A percentile compares a stretch with the other conserved stretches of the same genome.
phyloP scores from a whole-genome alignment of 2,797 vertebrate species.

The Mormyrus hasselquistii region DNA sequence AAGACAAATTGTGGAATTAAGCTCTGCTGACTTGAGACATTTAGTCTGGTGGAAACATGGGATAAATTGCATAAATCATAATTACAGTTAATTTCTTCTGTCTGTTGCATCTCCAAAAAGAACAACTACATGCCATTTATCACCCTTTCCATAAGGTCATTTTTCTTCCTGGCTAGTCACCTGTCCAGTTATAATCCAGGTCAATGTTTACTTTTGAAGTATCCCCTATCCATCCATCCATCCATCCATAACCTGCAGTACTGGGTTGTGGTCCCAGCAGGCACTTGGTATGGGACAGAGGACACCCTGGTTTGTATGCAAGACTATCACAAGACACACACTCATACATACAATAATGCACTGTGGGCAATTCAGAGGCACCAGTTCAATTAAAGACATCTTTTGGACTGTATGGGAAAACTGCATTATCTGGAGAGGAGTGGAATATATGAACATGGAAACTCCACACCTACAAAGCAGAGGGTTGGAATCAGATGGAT shows the following conservation, averaged over 20 bases:
- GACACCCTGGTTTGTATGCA: background rate
- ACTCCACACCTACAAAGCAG: background rate
- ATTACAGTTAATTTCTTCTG: background rate
- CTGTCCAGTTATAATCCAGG: background rate
- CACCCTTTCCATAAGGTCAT: background rate
- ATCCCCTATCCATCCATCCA: background rate
- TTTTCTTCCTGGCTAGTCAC: background rate
- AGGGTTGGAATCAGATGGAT: background rate
- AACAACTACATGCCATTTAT: background rate
- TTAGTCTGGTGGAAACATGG: conserved; percentile 35
- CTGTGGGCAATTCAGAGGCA: background rate
- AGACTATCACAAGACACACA: background rate
- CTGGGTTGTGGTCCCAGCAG: background rate
- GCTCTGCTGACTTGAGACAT: conserved; percentile 21
- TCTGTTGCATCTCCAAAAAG: background rate
- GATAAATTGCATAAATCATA: background rate
- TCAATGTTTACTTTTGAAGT: background rate
- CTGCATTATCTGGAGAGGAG: background rate
- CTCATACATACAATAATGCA: background rate
- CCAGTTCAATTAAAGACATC: background rate
- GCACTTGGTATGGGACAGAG: background rate
- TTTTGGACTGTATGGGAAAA: background rate
- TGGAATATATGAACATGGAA: background rate
- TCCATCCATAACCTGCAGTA: background rate
- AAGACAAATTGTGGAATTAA: conserved; percentile 8